Conservation (phyloP, 2,797 vertebrate genomes). For the Tapera naevia region DNA sequence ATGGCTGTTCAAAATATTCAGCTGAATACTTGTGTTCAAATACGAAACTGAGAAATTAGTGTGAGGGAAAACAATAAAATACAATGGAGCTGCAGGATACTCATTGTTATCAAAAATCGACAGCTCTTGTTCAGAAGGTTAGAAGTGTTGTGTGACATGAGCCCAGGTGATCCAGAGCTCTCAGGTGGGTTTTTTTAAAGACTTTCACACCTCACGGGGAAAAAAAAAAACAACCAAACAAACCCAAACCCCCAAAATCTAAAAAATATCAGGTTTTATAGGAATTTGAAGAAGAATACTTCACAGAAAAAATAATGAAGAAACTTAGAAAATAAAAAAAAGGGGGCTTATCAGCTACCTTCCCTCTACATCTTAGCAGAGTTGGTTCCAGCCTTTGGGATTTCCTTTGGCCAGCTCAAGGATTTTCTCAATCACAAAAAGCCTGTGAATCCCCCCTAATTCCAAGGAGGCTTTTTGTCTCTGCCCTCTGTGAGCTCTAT, state of each 20-base stretch:
- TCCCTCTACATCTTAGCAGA: not conserved
- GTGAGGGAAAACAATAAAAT: not conserved
- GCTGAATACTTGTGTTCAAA: not conserved
- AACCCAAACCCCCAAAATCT: not conserved
- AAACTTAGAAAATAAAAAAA: not conserved
- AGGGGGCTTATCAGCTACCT: not conserved
- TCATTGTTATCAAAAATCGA: not conserved
- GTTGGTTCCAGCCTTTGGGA: not conserved
- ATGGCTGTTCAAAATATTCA: not conserved
- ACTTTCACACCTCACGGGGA: not conserved
- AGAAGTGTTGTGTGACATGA: not conserved
- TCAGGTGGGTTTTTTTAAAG: not conserved
- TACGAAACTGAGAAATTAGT: not conserved
- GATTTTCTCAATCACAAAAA: not conserved
- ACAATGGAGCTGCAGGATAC: not conserved
- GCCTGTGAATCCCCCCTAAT: not conserved
- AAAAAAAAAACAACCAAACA: not conserved
- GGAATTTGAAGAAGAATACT: not conserved
- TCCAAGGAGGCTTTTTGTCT: not conserved
- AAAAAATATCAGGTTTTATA: not conserved
- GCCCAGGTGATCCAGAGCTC: not conserved
- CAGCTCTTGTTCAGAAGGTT: not conserved
- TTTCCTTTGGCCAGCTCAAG: not conserved
- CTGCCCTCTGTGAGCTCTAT: not conserved
- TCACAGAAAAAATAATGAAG: not conserved